Conservation (phyloP, 2,113 vertebrate species). For the Nothobranchius furzeri region DNA sequence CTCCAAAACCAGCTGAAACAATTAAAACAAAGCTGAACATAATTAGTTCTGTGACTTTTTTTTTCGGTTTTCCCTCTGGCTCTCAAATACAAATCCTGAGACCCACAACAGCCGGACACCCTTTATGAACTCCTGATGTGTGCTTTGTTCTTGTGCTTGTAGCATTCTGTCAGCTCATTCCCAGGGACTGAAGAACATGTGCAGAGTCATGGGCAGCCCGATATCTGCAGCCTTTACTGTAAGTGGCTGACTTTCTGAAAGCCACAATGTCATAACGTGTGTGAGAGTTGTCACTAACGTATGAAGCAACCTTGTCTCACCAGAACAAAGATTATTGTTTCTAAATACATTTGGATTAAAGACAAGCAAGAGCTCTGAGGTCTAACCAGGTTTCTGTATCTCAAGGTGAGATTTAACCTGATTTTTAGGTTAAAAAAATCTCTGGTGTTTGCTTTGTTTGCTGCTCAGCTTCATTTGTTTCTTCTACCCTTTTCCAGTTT, state of each 20-base stretch:
- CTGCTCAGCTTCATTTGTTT: neutral
- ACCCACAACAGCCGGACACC: too few species aligned
- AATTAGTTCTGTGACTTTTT: too few species aligned
- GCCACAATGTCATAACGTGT: neutral
- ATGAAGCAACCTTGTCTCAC: neutral
- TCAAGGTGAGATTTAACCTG: slow-evolving; percentile 45
- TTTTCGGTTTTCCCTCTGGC: too few species aligned
- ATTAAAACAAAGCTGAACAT: too few species aligned
- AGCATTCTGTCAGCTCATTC: slow-evolving; percentile 81
- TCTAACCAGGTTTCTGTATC: slow-evolving; percentile 62
- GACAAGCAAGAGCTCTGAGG: slow-evolving; percentile 77
- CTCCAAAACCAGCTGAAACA: too few species aligned
- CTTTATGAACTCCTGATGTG: too few species aligned
- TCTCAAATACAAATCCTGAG: too few species aligned
- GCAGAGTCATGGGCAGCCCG: slow-evolving; percentile 72
- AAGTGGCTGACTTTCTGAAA: slow-evolving; percentile 36
- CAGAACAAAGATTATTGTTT: slow-evolving; percentile 76
- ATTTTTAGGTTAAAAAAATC: neutral
- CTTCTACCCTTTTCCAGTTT: slow-evolving; percentile 23
- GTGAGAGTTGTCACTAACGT: neutral
- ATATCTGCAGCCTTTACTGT: slow-evolving; percentile 83
- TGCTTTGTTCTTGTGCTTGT: neutral
- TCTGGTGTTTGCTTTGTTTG: neutral
- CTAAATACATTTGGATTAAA: slow-evolving; percentile 77
- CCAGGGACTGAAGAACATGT: slow-evolving; percentile 75